A percentile compares a stretch with the other conserved stretches of the same genome.
phyloP scores from a whole-genome alignment of 2,113 vertebrate species.

The Myotis yumanensis region DNA sequence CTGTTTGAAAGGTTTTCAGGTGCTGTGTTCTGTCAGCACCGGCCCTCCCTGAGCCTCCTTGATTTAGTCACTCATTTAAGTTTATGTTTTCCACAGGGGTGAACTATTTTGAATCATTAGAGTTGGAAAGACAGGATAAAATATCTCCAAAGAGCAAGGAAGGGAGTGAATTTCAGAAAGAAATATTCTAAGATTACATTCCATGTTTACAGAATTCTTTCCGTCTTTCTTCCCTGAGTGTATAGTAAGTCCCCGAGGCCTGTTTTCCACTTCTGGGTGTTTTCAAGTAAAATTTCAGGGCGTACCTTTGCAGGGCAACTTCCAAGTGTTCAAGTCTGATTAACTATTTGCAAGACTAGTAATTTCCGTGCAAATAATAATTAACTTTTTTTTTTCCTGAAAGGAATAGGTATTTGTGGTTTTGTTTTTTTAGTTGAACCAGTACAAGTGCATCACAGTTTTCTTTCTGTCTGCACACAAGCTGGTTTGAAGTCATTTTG shows the following conservation, averaged over 20 bases:
- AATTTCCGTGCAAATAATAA: background rate
- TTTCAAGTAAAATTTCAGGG: background rate
- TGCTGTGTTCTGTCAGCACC: background rate
- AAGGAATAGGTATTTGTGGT: background rate
- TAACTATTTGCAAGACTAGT: background rate
- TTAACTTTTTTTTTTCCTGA: background rate
- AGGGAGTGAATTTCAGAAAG: background rate
- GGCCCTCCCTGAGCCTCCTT: background rate
- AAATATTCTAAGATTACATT: background rate
- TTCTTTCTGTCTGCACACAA: background rate
- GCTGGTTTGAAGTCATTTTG: background rate
- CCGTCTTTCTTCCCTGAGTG: background rate
- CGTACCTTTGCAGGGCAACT: background rate
- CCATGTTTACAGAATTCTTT: background rate
- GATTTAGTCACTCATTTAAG: background rate
- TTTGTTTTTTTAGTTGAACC: background rate
- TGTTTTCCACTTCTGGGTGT: background rate
- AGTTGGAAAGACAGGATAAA: background rate
- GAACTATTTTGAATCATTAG: background rate
- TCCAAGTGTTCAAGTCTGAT: background rate
- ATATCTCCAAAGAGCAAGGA: background rate
- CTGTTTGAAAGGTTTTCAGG: background rate
- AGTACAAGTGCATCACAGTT: background rate
- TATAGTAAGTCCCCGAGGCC: too few relatives aligned
- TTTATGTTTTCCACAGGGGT: background rate